Evolutionary conservation across 2,888 invertebrate genomes (phyloP).

Genomic region (Drosophila koepferae): DNA sequence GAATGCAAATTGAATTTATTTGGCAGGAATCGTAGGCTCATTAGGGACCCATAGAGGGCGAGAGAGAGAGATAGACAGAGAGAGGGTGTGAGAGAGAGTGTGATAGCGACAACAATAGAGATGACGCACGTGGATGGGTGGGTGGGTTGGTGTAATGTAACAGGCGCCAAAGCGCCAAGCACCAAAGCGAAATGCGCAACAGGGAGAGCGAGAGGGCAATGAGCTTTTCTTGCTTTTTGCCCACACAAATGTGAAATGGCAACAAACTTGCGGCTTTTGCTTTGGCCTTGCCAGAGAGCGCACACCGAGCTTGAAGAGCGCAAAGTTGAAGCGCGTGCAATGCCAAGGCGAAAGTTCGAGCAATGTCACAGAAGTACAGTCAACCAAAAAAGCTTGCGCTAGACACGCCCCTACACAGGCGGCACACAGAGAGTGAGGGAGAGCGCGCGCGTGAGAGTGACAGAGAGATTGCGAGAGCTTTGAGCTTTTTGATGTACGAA

Average conservation of each 20-base stretch:
- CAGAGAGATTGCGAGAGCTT: conserved; percentile 8
- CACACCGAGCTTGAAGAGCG: conserved; percentile 26
- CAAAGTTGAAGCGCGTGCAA: conserved; percentile 75
- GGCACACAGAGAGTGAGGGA: background rate
- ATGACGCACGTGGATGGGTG: conserved; percentile 69
- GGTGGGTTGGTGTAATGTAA: conserved; percentile 28
- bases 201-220: conserved; percentile 19
- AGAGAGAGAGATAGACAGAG: background rate
- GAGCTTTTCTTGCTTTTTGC: conserved; percentile 4
- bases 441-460: no score
- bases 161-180: conserved; percentile 31
- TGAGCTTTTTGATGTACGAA: conserved; percentile 41
- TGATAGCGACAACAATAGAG: conserved; percentile 53
- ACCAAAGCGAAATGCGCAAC: conserved; percentile 55
- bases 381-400: conserved; percentile 59
- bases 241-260: conserved; percentile 16
- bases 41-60: background rate
- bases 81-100: background rate
- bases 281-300: conserved; percentile 52
- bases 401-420: conserved; percentile 39
- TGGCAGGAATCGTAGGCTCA: conserved; percentile 14
- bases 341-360: conserved; percentile 75
- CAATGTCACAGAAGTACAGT: conserved; percentile 76
- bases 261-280: conserved; percentile 35
- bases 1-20: conserved; percentile 70